Conservation (phyloP, 2,797 vertebrate genomes). For the Parauchenoglanis ngamensis region DNA sequence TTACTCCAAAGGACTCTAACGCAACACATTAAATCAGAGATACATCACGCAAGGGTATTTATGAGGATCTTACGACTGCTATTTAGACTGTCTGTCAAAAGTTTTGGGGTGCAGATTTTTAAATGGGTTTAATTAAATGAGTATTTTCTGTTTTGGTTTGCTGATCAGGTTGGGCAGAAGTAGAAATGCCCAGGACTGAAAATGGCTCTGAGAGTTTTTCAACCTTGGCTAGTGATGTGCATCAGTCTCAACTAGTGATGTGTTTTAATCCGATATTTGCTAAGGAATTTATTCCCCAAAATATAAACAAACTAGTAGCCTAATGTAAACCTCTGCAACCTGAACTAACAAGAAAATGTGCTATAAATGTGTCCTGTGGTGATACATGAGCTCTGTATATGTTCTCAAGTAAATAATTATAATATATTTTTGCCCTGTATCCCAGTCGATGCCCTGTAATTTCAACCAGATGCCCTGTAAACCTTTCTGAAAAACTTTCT, state of each 20-base stretch:
- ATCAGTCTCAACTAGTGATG: no score
- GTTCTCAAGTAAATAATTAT: background rate
- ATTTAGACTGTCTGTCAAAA: slow-evolving; percentile 19
- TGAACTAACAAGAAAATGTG: background rate
- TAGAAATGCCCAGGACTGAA: background rate
- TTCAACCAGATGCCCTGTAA: background rate
- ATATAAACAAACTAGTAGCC: background rate
- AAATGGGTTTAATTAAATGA: slow-evolving; percentile 7
- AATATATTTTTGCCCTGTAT: background rate
- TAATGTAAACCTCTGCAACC: background rate
- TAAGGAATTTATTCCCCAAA: background rate
- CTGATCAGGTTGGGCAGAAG: background rate
- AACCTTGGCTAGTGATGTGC: background rate
- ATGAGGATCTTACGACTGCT: background rate
- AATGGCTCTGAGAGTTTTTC: background rate
- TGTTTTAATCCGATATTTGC: background rate
- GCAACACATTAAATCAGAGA: slow-evolving; percentile 4
- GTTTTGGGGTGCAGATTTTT: background rate
- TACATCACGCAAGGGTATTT: slow-evolving; percentile 18
- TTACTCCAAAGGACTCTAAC: slow-evolving; percentile 2
- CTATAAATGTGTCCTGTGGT: background rate
- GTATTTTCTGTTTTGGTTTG: background rate
- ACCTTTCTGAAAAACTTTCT: background rate
- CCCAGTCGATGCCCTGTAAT: background rate
- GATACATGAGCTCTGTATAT: background rate